Percentiles rank a stretch among this genome's conserved stretches.
phyloP scores from a whole-genome alignment of 2,113 vertebrate species.

The Perca schrenkii region DNA sequence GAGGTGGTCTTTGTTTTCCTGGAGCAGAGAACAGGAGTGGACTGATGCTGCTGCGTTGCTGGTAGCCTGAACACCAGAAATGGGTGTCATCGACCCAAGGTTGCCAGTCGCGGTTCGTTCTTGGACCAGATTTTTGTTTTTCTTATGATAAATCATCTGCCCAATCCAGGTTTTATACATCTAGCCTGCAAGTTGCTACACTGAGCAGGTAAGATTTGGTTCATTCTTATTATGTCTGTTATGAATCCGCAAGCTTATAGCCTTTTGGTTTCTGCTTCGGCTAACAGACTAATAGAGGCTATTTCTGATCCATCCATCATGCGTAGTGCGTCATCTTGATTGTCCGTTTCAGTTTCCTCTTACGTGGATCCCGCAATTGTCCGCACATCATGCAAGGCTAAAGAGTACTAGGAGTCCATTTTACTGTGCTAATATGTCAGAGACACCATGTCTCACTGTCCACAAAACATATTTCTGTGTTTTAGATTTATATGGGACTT shows the following conservation, averaged over 20 bases:
- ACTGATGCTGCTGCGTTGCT: constrained; percentile 69
- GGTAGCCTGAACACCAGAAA: constrained; percentile 62
- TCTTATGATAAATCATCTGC: constrained; percentile 42
- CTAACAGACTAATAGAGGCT: constrained; percentile 31
- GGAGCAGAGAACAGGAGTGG: constrained; percentile 24
- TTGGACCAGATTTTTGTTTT: constrained; percentile 43
- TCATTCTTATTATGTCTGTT: constrained; percentile 5
- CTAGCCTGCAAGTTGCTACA: constrained; percentile 43
- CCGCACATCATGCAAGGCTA: constrained; percentile 29
- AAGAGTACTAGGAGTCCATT: constrained; percentile 59
- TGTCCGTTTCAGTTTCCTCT: constrained; percentile 56
- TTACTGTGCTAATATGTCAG: constrained; percentile 51
- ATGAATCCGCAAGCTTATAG: not conserved
- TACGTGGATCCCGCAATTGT: constrained; percentile 43
- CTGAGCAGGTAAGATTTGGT: constrained; percentile 65
- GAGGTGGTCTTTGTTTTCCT: constrained; percentile 58
- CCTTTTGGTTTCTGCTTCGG: constrained; percentile 15
- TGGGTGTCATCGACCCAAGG: constrained; percentile 60
- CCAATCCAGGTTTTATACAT: not conserved
- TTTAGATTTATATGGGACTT: constrained; percentile 40
- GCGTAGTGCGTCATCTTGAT: constrained; percentile 74
- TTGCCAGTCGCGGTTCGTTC: constrained; percentile 28
- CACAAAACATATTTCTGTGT: constrained; percentile 31
- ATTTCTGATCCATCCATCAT: constrained; percentile 74
- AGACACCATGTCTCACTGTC: constrained; percentile 28